A percentile compares a stretch with the other conserved stretches of the same genome.
These are phyloP conservation scores for Mormyrops attenuatus DNA, from an alignment of 2,797 vertebrate species.

Conservation along the genomic window DNA sequence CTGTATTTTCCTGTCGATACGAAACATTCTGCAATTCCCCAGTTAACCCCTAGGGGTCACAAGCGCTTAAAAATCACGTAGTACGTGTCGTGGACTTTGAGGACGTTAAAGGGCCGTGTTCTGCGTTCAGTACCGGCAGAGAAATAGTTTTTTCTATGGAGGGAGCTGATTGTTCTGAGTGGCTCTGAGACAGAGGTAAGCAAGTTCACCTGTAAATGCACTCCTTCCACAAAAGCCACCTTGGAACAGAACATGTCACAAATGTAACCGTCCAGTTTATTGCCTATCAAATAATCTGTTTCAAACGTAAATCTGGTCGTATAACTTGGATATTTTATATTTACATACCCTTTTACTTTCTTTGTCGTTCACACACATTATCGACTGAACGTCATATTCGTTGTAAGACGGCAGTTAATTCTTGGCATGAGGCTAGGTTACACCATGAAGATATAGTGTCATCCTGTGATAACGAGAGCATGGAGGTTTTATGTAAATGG, in stretches of 20 bases:
- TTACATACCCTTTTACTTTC: not conserved
- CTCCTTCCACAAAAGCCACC: not conserved
- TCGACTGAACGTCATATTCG: not conserved
- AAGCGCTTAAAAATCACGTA: conserved; percentile 10
- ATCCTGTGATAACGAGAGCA: not conserved
- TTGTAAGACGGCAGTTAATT: not conserved
- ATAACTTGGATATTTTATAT: not conserved
- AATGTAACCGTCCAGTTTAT: not conserved
- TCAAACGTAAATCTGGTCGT: not conserved
- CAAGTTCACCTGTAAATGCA: not conserved
- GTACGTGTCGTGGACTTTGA: conserved; percentile 7
- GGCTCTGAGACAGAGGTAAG: not conserved
- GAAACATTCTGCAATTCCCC: conserved; percentile 19
- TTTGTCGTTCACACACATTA: not conserved
- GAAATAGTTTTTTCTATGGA: not conserved
- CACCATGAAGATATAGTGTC: not conserved
- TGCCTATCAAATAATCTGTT: not conserved
- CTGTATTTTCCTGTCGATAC: not conserved
- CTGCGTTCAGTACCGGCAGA: not conserved
- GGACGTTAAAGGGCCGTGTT: not conserved
- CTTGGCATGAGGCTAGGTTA: not conserved
- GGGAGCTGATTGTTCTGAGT: not conserved
- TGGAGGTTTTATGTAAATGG: not conserved
- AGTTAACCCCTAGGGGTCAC: conserved; percentile 40
- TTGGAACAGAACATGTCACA: not conserved